phyloP scores from a whole-genome alignment of 2,113 vertebrate species.

The Anoura caudifer region DNA sequence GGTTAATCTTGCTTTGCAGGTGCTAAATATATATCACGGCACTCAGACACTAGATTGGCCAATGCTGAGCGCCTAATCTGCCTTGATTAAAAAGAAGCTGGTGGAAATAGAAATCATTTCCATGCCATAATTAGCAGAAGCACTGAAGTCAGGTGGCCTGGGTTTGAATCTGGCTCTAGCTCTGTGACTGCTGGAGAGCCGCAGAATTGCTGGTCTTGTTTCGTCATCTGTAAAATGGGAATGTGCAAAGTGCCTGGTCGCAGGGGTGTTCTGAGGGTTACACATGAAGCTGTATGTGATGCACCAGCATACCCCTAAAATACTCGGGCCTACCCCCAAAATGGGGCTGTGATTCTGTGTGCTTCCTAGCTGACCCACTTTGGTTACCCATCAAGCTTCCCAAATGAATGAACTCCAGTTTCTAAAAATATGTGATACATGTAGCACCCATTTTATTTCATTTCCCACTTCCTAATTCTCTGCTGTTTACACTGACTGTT shows the following conservation, averaged over 20 bases:
- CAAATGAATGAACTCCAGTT: neutral
- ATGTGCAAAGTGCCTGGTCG: accelerated
- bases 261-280: neutral
- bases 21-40: neutral
- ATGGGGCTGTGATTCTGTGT: neutral
- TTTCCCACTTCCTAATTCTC: neutral
- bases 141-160: neutral
- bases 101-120: neutral
- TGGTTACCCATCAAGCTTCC: neutral
- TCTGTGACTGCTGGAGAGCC: neutral
- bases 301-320: accelerated
- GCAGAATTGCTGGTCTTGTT: no score
- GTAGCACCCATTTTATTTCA: neutral
- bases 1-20: neutral
- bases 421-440: neutral
- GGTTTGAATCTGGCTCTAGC: neutral
- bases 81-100: neutral
- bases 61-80: neutral
- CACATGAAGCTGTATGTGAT: accelerated
- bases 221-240: neutral
- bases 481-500: neutral
- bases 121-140: neutral
- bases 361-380: neutral
- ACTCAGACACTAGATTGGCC: neutral
- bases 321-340: no score